Base-by-base conservation (phyloP, 1,140 invertebrate species). In the Nephotettix cincticeps region DNA sequence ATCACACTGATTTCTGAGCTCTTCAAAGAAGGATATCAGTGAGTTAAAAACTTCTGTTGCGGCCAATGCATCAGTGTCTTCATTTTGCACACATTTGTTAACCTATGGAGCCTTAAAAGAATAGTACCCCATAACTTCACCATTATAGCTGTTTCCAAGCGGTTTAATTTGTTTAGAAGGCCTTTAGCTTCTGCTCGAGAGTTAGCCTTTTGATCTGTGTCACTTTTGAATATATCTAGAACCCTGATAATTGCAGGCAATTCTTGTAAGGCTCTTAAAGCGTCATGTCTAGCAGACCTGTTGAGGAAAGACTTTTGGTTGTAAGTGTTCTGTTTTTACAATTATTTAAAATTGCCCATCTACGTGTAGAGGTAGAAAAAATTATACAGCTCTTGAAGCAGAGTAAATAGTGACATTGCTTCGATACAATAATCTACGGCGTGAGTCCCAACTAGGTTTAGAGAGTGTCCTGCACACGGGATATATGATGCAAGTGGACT, bases 391-490 rank as follows among this genome's bases (percentile, higher is more conserved):
- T 29, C 19, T 69, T 77, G 75, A 32, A 72, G 69, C 14, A 74
- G 43, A 40, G 71, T 58, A 71, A 77, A 77, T 45, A 76, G 76
- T 66, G 66, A 54, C 23, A 74, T 73, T 25, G 76, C 72, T 66
- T 65, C 30, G 14, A 63, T 43, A 72, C 72, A 73, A 58, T 4
- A 36, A 32, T 80, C 76, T 68, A 75, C 78, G 17, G 77, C 76
- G 76, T 74, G 73, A 69, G 74, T 70, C 19, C 74, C 73, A 72
- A 77, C 77, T 66, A 77, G 71, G 72, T 76, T 81, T 69, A 82
- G 75, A 74, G 61, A 76, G 75, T 77, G 77, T 69, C 72, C 80
- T 74, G 75, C 78, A 75, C 75, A 80, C 73, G 74, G 77, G 47
- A 75, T 73, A 71, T 70, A 79, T 64, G 54, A 36, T 32, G 77